Conservation (phyloP, 2,888 invertebrate species). For the Hypsopygia costalis region DNA sequence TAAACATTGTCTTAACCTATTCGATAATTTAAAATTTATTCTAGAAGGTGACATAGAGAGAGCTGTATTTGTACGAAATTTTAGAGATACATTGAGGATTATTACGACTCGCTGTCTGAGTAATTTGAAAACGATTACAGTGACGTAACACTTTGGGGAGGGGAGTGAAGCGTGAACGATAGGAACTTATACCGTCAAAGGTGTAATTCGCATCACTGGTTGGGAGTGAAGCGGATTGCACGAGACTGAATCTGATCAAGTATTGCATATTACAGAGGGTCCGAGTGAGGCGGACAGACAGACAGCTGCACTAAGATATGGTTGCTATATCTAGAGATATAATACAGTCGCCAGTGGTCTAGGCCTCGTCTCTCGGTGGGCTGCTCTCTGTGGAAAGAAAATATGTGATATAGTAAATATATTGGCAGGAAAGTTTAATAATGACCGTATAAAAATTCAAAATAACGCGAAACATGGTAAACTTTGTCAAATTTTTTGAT, state of each 20-base stretch:
- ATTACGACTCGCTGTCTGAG: too few relatives aligned
- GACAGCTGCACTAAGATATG: conserved; percentile 41
- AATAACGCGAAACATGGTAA: too few relatives aligned
- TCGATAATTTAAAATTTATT: conserved; percentile 30
- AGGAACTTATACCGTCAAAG: conserved; percentile 42
- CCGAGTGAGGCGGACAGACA: conserved; percentile 23
- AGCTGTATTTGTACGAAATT: conserved; percentile 59
- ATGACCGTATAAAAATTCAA: too few relatives aligned
- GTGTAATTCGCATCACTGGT: conserved; percentile 44
- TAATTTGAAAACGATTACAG: too few relatives aligned
- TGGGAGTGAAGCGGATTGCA: conserved; percentile 43
- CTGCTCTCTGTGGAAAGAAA: conserved; percentile 45
- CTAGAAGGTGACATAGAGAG: conserved; percentile 66
- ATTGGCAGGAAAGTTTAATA: too few relatives aligned
- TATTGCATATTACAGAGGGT: conserved; percentile 13
- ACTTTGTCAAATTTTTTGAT: too few relatives aligned
- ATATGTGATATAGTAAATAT: conserved; percentile 12
- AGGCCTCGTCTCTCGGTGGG: conserved; percentile 61
- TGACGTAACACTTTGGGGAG: conserved; percentile 1
- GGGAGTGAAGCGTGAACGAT: conserved; percentile 16
- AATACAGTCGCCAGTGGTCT: conserved; percentile 46
- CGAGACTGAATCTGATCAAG: conserved; percentile 7
- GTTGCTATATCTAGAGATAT: conserved; percentile 40
- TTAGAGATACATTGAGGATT: conserved; percentile 20
- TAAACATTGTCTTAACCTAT: conserved; percentile 37